Base-by-base conservation (phyloP, 2,797 vertebrate species). In the Alauda arvensis region DNA sequence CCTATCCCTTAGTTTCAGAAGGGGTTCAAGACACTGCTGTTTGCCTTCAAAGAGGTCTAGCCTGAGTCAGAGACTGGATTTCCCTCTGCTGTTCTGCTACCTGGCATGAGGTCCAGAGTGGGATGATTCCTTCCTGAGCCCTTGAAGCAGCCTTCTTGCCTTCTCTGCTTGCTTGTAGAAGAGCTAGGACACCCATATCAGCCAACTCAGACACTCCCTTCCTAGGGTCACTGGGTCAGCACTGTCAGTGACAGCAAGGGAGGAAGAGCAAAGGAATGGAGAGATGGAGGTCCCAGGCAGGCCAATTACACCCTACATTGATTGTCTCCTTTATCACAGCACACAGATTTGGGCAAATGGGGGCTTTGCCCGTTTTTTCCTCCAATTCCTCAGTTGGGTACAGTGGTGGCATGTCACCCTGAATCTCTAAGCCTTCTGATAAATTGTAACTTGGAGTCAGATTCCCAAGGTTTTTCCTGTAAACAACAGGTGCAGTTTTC, bases 101-200 rank as follows among this genome's bases (percentile, higher is more conserved):
- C 21, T 42, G 4, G 15, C 40, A 52, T 6, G 7, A n/a, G 7
- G 6, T 56, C 12, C 46, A 39, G 33, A 37, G 31, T 10, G 83
- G 26, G 34, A 77, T 19, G 24, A 21, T 19, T 43, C 26, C 40
- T 46, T 78, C 18, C n/a, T 42, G 14, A 72, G 39, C 29, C 19
- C 7, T 20, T 33, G 43, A 85, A 83, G 55, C 59, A 77, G 40
- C 23, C 51, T 56, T 43, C 51, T 55, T 66, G 6, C 34, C 33
- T 62, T 18, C 14, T 87, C 37, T 65, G 28, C 40, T 59, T 1
- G 0, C 15, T 33, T 57, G 8, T 15, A n/a, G 43, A 77, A n/a
- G 4, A 83, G 13, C 9, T 1, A 0, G 33, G 18, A 52, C 25
- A 74, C 11, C 8, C 3, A 3, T 28, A 11, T 39, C 2, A 12